A percentile compares a stretch with the other conserved stretches of the same genome.
Evolutionary conservation across 2,113 vertebrate species (phyloP).

Genomic region (Microcebus griseorufus): DNA sequence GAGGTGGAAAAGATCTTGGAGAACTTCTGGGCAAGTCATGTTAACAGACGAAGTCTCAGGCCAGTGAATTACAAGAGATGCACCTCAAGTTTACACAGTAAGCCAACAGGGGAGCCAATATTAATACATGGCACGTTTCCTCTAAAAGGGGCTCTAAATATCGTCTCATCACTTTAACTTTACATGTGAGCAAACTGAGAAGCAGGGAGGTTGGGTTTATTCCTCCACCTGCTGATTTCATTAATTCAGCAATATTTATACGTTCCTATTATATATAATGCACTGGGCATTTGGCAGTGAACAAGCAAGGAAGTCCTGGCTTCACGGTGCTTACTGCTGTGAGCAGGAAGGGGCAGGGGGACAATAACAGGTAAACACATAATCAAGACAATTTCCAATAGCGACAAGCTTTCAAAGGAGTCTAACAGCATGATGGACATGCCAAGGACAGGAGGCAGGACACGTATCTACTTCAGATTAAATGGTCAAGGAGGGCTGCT

Average conservation of each 20-base stretch:
- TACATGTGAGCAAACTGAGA: fast-evolving
- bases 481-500: neutral
- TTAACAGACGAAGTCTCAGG: neutral
- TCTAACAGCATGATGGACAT: neutral
- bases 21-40: neutral
- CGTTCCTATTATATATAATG: fast-evolving
- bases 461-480: neutral
- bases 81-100: fast-evolving
- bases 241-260: neutral
- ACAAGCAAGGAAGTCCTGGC: neutral
- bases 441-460: neutral
- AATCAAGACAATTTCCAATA: neutral
- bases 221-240: fast-evolving
- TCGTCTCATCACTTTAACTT: fast-evolving
- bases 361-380: too few species aligned
- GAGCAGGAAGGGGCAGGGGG: neutral
- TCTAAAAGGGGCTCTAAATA: neutral
- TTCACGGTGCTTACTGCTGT: neutral
- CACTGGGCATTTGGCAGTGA: fast-evolving
- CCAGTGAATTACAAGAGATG: neutral
- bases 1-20: neutral
- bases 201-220: neutral
- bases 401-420: neutral
- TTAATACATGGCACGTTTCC: fast-evolving
- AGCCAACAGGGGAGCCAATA: neutral